Evolutionary conservation across 2,888 invertebrate genomes (phyloP).

Genomic region (Drosophila neonasuta): DNA sequence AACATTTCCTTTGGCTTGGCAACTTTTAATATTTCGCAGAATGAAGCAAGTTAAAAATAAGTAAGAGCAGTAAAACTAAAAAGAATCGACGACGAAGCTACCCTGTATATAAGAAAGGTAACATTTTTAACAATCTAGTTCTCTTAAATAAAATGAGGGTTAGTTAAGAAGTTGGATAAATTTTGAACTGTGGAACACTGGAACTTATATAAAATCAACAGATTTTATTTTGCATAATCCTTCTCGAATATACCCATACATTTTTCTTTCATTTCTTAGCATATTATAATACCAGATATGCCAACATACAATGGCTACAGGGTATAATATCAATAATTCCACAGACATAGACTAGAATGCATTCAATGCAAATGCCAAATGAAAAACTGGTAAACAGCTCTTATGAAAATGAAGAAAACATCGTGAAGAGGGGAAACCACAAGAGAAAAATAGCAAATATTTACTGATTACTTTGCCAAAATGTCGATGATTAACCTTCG

Average conservation of each 20-base stretch:
- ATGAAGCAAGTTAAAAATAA: neutral
- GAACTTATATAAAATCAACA: too few relatives aligned
- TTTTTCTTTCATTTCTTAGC: neutral
- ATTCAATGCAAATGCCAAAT: conserved; percentile 45
- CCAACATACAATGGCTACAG: neutral
- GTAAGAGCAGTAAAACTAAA: neutral
- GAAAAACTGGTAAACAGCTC: conserved; percentile 69
- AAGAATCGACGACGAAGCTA: neutral
- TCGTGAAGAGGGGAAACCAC: conserved; percentile 18
- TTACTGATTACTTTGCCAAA: conserved; percentile 71
- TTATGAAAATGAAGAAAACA: conserved; percentile 74
- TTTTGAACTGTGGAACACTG: too few relatives aligned
- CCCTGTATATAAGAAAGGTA: neutral
- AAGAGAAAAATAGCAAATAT: conserved; percentile 66
- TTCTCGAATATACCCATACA: too few relatives aligned
- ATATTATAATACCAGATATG: neutral
- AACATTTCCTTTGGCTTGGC: conserved; percentile 4
- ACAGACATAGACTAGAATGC: conserved; percentile 9
- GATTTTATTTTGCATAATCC: too few relatives aligned
- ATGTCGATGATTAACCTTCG: conserved; percentile 68
- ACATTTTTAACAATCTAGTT: too few relatives aligned
- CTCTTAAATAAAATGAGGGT: too few relatives aligned
- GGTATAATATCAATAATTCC: conserved; percentile 23
- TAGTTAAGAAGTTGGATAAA: too few relatives aligned
- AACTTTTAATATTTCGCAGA: conserved; percentile 5